Conservation (phyloP, 2,888 invertebrate genomes). For the Meandrusa payeni region DNA sequence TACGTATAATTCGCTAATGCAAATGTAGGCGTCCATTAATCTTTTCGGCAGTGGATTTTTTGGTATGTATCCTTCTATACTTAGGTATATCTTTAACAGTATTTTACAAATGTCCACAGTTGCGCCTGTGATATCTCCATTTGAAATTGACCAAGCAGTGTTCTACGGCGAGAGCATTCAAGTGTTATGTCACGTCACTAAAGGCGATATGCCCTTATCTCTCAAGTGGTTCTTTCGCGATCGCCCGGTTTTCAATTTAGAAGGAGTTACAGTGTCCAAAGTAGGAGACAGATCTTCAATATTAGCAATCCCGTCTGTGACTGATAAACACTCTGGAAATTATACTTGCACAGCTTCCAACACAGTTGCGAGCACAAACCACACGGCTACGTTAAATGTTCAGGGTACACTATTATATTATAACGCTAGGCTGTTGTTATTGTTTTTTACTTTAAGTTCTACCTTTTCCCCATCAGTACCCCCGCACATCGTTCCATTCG, state of each 20-base stretch:
- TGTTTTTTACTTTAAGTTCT: constrained; percentile 37
- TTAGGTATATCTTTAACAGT: too few species aligned
- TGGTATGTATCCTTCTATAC: too few species aligned
- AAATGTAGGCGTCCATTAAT: too few species aligned
- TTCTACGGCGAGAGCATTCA: constrained; percentile 90
- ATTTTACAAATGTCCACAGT: too few species aligned
- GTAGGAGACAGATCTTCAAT: constrained; percentile 82
- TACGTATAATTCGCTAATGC: background rate
- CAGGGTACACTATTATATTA: constrained; percentile 80
- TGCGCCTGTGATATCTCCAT: constrained; percentile 89
- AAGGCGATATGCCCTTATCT: constrained; percentile 86
- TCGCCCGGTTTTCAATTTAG: constrained; percentile 83
- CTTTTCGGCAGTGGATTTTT: too few species aligned
- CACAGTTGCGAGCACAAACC: constrained; percentile 84
- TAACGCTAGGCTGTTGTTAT: constrained; percentile 40
- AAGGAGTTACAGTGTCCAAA: constrained; percentile 78
- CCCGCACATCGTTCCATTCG: constrained; percentile 83
- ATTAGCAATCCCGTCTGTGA: constrained; percentile 82
- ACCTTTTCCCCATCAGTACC: constrained; percentile 43
- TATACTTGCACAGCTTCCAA: constrained; percentile 89
- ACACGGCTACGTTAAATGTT: constrained; percentile 85
- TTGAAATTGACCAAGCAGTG: constrained; percentile 89
- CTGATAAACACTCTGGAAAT: constrained; percentile 85
- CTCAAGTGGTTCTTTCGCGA: constrained; percentile 88
- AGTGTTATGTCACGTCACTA: constrained; percentile 83